Evolutionary conservation across 2,888 invertebrate genomes (phyloP).

Genomic region (Drosophila histrio): DNA sequence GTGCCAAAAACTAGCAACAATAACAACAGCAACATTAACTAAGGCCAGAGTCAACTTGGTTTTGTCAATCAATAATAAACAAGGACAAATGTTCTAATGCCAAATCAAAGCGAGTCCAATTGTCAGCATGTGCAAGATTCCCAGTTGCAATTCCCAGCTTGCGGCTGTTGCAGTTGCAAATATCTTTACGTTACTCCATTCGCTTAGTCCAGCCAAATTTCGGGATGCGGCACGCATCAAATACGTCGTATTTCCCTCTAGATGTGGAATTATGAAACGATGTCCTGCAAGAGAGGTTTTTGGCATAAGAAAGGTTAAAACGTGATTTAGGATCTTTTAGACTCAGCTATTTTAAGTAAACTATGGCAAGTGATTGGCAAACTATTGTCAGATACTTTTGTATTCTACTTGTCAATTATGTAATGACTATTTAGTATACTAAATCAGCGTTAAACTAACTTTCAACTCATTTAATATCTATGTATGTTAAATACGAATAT

Average conservation of each 20-base stretch:
- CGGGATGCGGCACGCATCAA: slow-evolving; percentile 85
- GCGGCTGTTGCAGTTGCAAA: slow-evolving; percentile 79
- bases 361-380: no score
- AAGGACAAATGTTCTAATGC: slow-evolving; percentile 34
- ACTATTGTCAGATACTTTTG: no score
- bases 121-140: slow-evolving; percentile 4
- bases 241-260: slow-evolving; percentile 85
- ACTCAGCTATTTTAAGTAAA: no score
- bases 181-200: slow-evolving; percentile 82
- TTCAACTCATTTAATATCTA: no score
- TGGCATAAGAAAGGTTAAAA: neutral
- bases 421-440: no score
- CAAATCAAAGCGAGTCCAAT: slow-evolving; percentile 42
- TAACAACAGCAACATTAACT: slow-evolving; percentile 49
- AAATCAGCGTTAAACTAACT: no score
- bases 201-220: slow-evolving; percentile 86
- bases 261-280: slow-evolving; percentile 84
- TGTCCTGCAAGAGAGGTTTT: slow-evolving; percentile 80
- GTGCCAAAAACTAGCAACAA: slow-evolving; percentile 47
- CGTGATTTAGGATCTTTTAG: no score
- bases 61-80: neutral
- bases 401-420: no score
- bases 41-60: slow-evolving; percentile 29
- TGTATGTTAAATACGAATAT: no score
- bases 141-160: slow-evolving; percentile 34